A percentile compares a stretch with the other conserved stretches of the same genome.
phyloP scores from a whole-genome alignment of 2,113 vertebrate genomes.

The Thalassarche chlororhynchos region DNA sequence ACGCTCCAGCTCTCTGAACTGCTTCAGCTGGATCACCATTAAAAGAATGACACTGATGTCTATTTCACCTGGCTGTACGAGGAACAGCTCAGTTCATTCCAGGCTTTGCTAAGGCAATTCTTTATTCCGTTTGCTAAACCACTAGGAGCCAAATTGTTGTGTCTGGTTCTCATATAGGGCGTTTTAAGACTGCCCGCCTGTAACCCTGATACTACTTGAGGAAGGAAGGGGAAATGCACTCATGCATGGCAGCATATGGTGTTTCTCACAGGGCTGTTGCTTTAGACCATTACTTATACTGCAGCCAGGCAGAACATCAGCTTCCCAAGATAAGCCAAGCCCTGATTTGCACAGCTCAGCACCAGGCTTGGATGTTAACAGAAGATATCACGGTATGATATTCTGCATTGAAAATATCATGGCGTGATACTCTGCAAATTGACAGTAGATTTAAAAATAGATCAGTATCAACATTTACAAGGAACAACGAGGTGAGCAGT shows the following conservation, averaged over 20 bases:
- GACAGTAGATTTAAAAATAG: not conserved
- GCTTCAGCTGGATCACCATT: not conserved
- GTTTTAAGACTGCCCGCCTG: not conserved
- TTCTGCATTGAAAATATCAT: not conserved
- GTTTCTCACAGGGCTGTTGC: not conserved
- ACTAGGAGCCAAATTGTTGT: not conserved
- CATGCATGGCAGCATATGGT: rapidly evolving
- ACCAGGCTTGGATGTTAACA: not conserved
- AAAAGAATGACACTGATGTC: not conserved
- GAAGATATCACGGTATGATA: not conserved
- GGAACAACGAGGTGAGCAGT: not conserved
- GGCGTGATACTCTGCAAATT: not conserved
- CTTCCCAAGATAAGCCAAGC: not conserved
- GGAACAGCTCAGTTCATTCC: not conserved
- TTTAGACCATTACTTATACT: not conserved
- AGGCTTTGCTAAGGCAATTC: not conserved
- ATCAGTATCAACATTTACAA: not conserved
- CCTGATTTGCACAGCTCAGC: not conserved
- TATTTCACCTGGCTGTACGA: not conserved
- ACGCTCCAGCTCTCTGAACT: not conserved
- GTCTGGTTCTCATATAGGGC: not conserved
- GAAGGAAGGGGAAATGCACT: not conserved
- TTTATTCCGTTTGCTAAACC: not conserved
- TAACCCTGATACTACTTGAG: not conserved
- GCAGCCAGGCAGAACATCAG: not conserved